These are phyloP conservation scores for Dipodomys stephensi DNA, from an alignment of 2,113 vertebrate genomes.

Conservation along the genomic window DNA sequence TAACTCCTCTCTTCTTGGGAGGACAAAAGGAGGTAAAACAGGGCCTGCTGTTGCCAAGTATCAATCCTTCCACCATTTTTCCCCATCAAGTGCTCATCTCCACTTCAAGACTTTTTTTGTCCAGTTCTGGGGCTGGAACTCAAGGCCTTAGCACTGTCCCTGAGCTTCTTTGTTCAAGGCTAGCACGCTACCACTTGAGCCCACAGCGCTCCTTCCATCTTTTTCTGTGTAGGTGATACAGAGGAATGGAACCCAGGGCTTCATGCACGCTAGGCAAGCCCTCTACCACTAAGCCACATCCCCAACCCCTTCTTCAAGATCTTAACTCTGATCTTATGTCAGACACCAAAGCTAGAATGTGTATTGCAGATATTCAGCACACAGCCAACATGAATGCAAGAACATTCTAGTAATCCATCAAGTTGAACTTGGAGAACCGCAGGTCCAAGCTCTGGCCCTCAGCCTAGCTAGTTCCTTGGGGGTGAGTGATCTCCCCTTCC, in stretches of 20 bases:
- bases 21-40: too few relatives aligned
- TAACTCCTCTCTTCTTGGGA: not conserved
- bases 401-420: not conserved
- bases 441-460: not conserved
- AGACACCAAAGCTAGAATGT: not conserved
- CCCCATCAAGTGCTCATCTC: not conserved
- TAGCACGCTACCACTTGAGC: too few relatives aligned
- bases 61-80: not conserved
- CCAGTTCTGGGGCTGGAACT: too few relatives aligned
- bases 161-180: too few relatives aligned
- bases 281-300: too few relatives aligned
- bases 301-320: not conserved
- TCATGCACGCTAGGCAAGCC: too few relatives aligned
- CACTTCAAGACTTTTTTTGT: too few relatives aligned
- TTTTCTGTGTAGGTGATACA: too few relatives aligned
- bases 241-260: too few relatives aligned
- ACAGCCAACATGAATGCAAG: not conserved
- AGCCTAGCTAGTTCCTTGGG: too few relatives aligned
- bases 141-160: too few relatives aligned
- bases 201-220: too few relatives aligned
- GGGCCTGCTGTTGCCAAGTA: rapidly evolving
- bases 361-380: not conserved
- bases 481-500: not conserved
- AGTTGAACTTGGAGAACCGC: not conserved
- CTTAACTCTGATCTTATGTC: not conserved